A percentile compares a stretch with the other conserved stretches of the same genome.
Evolutionary conservation across 1,140 invertebrate species (phyloP).

Genomic region (Andrena cerasifolii): DNA sequence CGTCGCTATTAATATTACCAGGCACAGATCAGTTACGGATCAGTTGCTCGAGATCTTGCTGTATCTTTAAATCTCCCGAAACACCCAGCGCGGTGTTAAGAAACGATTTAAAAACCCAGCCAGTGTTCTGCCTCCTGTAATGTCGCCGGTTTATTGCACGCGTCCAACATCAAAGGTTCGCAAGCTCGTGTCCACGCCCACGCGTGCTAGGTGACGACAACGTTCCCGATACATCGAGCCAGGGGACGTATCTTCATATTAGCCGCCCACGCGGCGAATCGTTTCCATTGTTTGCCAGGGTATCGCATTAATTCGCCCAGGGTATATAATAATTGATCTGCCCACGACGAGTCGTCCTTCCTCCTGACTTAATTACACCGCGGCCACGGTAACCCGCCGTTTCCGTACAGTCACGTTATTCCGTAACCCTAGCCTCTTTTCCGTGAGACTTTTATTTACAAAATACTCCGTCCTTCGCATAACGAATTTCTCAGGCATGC

Average conservation of each 20-base stretch:
- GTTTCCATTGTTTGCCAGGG: slow-evolving; percentile 48
- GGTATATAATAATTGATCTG: slow-evolving; percentile 46
- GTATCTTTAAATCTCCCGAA: too few species aligned
- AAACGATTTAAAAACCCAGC: not conserved
- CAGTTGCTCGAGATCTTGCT: too few species aligned
- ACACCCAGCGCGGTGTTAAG: too few species aligned
- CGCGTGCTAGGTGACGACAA: slow-evolving; percentile 38
- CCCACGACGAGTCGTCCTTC: slow-evolving; percentile 32
- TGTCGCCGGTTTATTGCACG: slow-evolving; percentile 27
- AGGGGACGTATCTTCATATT: slow-evolving; percentile 47
- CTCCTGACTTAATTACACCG: slow-evolving; percentile 34
- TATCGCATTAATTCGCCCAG: slow-evolving; percentile 53
- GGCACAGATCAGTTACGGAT: not conserved
- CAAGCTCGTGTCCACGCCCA: slow-evolving; percentile 32
- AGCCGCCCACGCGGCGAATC: slow-evolving; percentile 49
- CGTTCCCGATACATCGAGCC: slow-evolving; percentile 42
- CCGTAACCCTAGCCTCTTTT: too few species aligned
- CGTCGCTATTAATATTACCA: too few species aligned
- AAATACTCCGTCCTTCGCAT: not conserved
- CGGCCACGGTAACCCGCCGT: not conserved
- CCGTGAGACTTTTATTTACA: not conserved
- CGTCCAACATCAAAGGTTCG: slow-evolving; percentile 6
- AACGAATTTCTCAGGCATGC: too few species aligned
- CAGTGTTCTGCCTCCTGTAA: not conserved
- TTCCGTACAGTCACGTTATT: not conserved